A percentile compares a stretch with the other conserved stretches of the same genome.
Evolutionary conservation across 2,888 invertebrate genomes (phyloP).

Genomic region (Oxytorus armatus): DNA sequence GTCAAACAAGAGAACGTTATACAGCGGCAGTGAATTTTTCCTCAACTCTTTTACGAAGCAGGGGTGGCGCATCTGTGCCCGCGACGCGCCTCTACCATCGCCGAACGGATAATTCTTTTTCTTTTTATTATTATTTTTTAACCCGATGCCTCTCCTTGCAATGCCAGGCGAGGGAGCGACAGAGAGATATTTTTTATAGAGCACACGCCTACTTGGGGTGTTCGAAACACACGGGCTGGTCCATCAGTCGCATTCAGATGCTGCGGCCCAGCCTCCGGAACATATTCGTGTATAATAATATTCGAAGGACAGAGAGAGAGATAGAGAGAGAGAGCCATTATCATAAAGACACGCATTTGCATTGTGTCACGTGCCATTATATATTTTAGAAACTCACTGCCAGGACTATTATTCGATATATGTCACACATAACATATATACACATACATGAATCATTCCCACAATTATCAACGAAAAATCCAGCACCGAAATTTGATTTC

Average conservation of each 20-base stretch:
- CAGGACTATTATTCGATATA: neutral
- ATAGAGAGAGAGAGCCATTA: slow-evolving; percentile 25
- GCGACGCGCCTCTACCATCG: slow-evolving; percentile 68
- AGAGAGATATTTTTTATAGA: slow-evolving; percentile 70
- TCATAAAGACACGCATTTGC: slow-evolving; percentile 70
- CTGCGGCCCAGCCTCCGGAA: slow-evolving; percentile 63
- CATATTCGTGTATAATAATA: slow-evolving; percentile 50
- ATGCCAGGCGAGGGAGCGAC: slow-evolving; percentile 60
- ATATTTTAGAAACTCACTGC: slow-evolving; percentile 21
- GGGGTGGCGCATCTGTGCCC: slow-evolving; percentile 74
- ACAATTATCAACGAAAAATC: no score
- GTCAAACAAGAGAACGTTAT: slow-evolving; percentile 78
- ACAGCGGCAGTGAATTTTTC: slow-evolving; percentile 46
- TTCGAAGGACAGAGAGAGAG: slow-evolving; percentile 22
- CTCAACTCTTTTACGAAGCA: slow-evolving; percentile 70
- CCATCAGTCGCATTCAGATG: slow-evolving; percentile 68
- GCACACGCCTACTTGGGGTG: slow-evolving; percentile 78
- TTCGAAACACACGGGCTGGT: slow-evolving; percentile 38
- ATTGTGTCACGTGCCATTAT: slow-evolving; percentile 74
- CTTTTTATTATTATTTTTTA: slow-evolving; percentile 52
- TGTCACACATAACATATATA: no score
- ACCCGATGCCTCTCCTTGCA: slow-evolving; percentile 56
- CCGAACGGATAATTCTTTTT: slow-evolving; percentile 68
- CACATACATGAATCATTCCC: no score
- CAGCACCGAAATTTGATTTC: no score